Conservation (phyloP, 2,888 invertebrate genomes). For the Petrophora chlorosata region DNA sequence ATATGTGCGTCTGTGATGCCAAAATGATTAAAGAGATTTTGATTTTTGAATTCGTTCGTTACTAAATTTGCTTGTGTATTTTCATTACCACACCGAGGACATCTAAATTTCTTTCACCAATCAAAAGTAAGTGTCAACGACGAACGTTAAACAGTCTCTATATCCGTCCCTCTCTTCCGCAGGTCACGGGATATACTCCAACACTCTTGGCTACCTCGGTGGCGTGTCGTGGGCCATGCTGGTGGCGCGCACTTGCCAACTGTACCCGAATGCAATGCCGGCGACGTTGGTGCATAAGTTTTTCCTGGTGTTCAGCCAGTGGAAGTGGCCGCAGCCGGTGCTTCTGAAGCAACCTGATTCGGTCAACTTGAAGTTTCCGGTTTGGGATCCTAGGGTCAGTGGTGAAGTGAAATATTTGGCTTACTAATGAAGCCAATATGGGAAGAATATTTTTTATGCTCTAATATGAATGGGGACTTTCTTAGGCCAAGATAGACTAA, state of each 20-base stretch:
- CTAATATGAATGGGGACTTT: too few species aligned
- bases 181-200: constrained; percentile 99
- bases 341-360: constrained; percentile 95
- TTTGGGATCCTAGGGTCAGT: constrained; percentile 98
- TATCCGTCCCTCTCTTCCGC: constrained; percentile 14
- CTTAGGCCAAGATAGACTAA: too few species aligned
- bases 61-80: constrained; percentile 10
- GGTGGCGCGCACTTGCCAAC: constrained; percentile 98
- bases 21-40: too few species aligned
- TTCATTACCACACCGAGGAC: constrained; percentile 8
- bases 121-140: constrained; percentile 14
- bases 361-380: constrained; percentile 94
- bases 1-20: too few species aligned
- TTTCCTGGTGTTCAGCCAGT: constrained; percentile 98
- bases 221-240: constrained; percentile 99
- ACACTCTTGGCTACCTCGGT: constrained; percentile 98
- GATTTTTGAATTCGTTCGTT: too few species aligned
- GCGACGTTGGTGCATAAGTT: constrained; percentile 98
- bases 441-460: too few species aligned
- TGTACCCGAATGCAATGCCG: constrained; percentile 98
- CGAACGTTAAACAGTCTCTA: neutral
- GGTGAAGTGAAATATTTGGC: too few species aligned
- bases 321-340: constrained; percentile 99
- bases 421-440: too few species aligned
- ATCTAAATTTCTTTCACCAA: neutral